Evolutionary conservation across 2,888 invertebrate species (phyloP).

Genomic region (Scrobipalpa costella): DNA sequence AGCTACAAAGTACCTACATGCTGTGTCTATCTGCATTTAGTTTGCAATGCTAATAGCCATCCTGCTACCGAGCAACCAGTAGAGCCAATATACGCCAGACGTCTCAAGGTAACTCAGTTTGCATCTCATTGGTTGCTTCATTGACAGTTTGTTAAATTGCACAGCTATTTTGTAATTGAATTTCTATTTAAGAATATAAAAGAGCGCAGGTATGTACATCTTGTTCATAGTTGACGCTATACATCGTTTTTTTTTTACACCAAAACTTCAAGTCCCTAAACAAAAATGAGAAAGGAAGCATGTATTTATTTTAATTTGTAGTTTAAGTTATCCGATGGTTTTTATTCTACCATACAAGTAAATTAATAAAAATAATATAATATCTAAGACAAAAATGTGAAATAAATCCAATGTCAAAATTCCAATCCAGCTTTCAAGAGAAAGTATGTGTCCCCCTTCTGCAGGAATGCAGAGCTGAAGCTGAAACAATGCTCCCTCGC

Average conservation of each 20-base stretch:
- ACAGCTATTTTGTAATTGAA: background rate
- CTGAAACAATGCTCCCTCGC: constrained; percentile 1
- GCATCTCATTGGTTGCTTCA: constrained; percentile 18
- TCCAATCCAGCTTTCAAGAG: background rate
- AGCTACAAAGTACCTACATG: background rate
- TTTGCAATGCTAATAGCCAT: constrained; percentile 18
- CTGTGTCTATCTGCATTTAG: constrained; percentile 1
- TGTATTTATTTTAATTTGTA: no score
- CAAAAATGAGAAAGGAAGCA: no score
- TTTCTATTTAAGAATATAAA: background rate
- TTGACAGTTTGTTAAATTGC: constrained; percentile 2
- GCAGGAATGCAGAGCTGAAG: background rate
- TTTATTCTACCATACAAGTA: no score
- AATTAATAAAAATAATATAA: no score
- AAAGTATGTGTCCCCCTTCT: background rate
- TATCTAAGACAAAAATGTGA: background rate
- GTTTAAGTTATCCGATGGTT: no score
- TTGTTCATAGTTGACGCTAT: no score
- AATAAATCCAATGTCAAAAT: constrained; percentile 2
- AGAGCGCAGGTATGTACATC: no score
- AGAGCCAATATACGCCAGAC: background rate
- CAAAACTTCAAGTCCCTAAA: no score
- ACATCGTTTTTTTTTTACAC: no score
- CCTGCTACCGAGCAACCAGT: background rate
- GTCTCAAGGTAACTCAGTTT: constrained; percentile 16